phyloP scores from a whole-genome alignment of 2,113 vertebrate genomes.

The Amphiprion ocellaris region DNA sequence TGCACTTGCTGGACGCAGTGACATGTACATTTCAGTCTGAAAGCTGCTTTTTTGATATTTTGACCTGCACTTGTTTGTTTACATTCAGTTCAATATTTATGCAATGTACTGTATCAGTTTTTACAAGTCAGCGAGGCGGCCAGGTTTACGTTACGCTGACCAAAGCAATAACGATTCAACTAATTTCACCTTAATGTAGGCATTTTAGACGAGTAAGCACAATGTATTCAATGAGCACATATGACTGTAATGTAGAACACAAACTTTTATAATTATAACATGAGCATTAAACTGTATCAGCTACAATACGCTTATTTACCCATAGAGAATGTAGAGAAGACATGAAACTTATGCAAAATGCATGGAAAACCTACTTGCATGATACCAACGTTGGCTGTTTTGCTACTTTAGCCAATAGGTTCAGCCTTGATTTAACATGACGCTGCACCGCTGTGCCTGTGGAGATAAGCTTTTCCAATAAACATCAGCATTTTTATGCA shows the following conservation, averaged over 20 bases:
- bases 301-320: constrained; percentile 23
- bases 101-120: constrained; percentile 55
- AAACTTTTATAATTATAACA: constrained; percentile 33
- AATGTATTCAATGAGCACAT: constrained; percentile 57
- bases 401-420: constrained; percentile 31
- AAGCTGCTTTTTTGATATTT: constrained; percentile 51
- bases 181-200: constrained; percentile 36
- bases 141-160: constrained; percentile 47
- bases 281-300: constrained; percentile 28
- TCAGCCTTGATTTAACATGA: constrained; percentile 28
- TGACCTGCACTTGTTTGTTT: constrained; percentile 65
- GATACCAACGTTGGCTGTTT: constrained; percentile 47
- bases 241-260: constrained; percentile 2
- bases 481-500: constrained; percentile 54
- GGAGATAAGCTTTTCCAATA: constrained; percentile 65
- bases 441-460: constrained; percentile 74
- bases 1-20: constrained; percentile 32
- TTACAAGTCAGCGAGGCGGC: constrained; percentile 31
- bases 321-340: constrained; percentile 55
- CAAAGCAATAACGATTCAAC: constrained; percentile 72
- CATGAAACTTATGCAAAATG: constrained; percentile 58
- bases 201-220: constrained; percentile 67
- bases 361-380: constrained; percentile 66
- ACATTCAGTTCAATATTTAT: constrained; percentile 63
- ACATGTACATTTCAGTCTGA: constrained; percentile 36